Percentiles rank a stretch among this genome's conserved stretches.
Evolutionary conservation across 2,888 invertebrate species (phyloP).

Genomic region (Cephonodes hylas): DNA sequence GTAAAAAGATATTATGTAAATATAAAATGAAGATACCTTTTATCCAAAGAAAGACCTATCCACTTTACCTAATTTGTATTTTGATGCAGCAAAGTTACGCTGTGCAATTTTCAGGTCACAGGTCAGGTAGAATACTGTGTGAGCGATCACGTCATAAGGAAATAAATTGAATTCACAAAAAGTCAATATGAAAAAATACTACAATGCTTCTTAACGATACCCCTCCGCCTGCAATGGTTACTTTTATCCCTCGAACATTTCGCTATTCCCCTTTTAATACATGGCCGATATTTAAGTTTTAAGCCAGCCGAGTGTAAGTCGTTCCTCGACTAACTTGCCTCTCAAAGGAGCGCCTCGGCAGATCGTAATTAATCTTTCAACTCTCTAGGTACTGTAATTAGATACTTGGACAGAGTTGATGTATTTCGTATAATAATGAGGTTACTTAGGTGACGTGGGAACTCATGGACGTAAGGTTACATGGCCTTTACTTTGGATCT

Average conservation of each 20-base stretch:
- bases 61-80: too few relatives aligned
- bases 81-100: too few relatives aligned
- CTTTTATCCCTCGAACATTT: background rate
- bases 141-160: too few relatives aligned
- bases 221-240: background rate
- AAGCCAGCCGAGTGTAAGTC: background rate
- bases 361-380: conserved; percentile 45
- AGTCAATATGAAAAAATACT: too few relatives aligned
- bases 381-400: conserved; percentile 23
- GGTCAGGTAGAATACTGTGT: too few relatives aligned
- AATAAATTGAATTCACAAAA: too few relatives aligned
- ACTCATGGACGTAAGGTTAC: background rate
- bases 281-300: background rate
- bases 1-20: too few relatives aligned
- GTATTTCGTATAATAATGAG: conserved; percentile 14
- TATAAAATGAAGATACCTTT: too few relatives aligned
- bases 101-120: too few relatives aligned
- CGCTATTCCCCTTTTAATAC: too few relatives aligned
- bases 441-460: background rate
- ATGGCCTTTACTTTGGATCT: background rate
- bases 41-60: too few relatives aligned
- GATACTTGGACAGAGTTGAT: conserved; percentile 22
- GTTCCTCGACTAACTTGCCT: conserved; percentile 26
- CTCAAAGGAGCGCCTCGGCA: conserved; percentile 35
- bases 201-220: too few relatives aligned